Evolutionary conservation across 2,888 invertebrate species (phyloP), one percentile per base, ranked within the genome.

Genomic region (Troides oblongomaculatus): DNA sequence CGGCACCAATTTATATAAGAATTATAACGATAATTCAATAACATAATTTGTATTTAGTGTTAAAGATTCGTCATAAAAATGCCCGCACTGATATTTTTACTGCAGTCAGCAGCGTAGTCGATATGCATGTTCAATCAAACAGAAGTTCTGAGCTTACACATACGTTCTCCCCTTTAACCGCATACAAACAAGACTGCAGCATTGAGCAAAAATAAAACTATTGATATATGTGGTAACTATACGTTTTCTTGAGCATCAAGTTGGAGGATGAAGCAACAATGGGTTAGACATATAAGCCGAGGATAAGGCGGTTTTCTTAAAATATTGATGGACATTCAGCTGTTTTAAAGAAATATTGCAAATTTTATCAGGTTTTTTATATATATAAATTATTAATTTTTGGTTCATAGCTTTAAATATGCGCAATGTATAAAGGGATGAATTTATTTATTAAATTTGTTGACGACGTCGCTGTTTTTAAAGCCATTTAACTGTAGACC

Each of bases 61-160:
- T 46, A 46, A 46, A 4, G 12, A 46, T 46, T 46, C 12, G 17
- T 61, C 53, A 61, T 53, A 39, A 61, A 66, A 61, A 66, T 66
- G 53, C 36, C 36, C 36, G 36, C 53, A 66, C 14, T 61, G n/a
- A 60, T 60, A 66, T 39, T 36, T n/a, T 61, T 39, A 61, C 61
- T 61, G 39, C 61, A 61, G 61, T 61, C 39, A 30, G n/a, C 53
- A n/a, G 12, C 6, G n/a, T 3, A 53, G 53, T 53, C n/a, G 18
- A 53, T 53, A 53, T 5, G 53, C n/a, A 53, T n/a, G 5, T 53
- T 53, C 3, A 50, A 50, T 18, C 50, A 50, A 50, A 14, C 5
- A 17, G 50, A 2, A 53, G 53, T 46, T 46, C 14, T 14, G 14
- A 46, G 46, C 46, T 46, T 46, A 12, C 14, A 17, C 14, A 46